Evolutionary conservation across 2,113 vertebrate genomes (phyloP), one percentile per base, ranked within the genome.

Genomic region (Tenrec ecaudatus): DNA sequence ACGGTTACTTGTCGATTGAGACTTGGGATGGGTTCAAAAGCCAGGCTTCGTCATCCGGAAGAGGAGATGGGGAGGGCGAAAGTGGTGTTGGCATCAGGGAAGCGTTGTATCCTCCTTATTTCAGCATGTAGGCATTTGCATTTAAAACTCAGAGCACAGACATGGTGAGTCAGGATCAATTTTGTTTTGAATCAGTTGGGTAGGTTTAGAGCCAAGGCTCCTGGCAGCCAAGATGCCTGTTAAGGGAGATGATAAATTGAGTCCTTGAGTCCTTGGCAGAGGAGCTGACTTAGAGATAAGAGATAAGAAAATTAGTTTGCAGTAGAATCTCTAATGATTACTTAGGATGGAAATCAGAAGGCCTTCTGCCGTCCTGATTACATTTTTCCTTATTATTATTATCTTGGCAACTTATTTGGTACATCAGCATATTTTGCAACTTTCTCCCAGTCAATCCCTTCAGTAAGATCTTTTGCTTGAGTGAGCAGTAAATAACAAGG

Each of bases 401-500:
- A 75, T 93, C 96, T 94, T 94, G 92, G 85, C 93, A 94, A 86
- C 88, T 76, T 93, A 92, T 77, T 93, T 93, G 88, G 75, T 64
- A 57, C 33, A 93, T 96, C 95, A 96, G 91, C 95, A 93, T 93
- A 86, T 94, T 96, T 94, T 93, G 38, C 53, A 90, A 64, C 77
- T 71, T 57, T 17, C 29, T n/a, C 75, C 29, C 33, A 57, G 58
- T 12, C 73, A 36, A 43, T 96, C 82, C 88, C 93, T 95, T 93
- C 80, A 78, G 90, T 58, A 93, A 91, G 85, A 86, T 90, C 78
- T 92, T 95, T 95, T 94, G 93, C 88, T 92, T 89, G 88, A 95
- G 43, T 90, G 88, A 96, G 82, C 92, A 95, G 94, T 94, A 96
- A 96, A 97, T 94, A 96, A 96, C 88, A 96, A 95, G 92, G 62